phyloP scores from a whole-genome alignment of 2,888 invertebrate species.

The Cephus sareptanus region DNA sequence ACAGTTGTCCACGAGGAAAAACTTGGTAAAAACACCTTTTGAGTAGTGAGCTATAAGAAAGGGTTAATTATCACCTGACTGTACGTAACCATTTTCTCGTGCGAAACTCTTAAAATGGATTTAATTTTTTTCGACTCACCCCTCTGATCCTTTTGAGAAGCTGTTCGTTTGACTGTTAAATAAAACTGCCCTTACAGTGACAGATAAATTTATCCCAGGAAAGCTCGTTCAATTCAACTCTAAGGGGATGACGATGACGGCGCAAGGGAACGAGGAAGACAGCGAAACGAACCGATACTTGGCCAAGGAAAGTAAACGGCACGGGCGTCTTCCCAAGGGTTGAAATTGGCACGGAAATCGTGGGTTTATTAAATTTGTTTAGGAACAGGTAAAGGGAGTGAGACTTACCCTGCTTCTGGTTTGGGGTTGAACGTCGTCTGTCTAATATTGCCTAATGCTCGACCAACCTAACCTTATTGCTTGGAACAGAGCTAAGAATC shows the following conservation, averaged over 20 bases:
- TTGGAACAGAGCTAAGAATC: conserved; percentile 51
- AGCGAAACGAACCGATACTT: conserved; percentile 7
- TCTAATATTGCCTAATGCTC: conserved; percentile 56
- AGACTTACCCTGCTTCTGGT: conserved; percentile 1
- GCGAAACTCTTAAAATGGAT: background rate
- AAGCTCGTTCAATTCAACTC: background rate
- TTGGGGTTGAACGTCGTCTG: conserved; percentile 34
- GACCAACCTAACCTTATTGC: conserved; percentile 59
- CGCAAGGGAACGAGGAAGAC: background rate
- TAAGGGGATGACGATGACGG: background rate
- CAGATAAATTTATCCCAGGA: background rate
- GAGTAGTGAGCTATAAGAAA: background rate
- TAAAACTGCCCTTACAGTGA: background rate
- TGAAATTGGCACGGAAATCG: conserved; percentile 59
- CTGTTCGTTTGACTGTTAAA: background rate
- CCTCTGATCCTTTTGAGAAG: background rate
- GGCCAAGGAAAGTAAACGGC: conserved; percentile 25
- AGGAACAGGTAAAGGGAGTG: conserved; percentile 47
- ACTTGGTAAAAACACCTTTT: conserved; percentile 9
- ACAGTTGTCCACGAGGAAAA: conserved; percentile 34
- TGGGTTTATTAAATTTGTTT: conserved; percentile 65
- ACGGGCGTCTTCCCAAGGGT: conserved; percentile 41
- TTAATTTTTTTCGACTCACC: background rate
- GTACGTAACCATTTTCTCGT: background rate
- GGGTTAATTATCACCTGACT: background rate